Evolutionary conservation across 2,888 invertebrate species (phyloP), one percentile per base, ranked within the genome.

Genomic region (Anodontia alba): DNA sequence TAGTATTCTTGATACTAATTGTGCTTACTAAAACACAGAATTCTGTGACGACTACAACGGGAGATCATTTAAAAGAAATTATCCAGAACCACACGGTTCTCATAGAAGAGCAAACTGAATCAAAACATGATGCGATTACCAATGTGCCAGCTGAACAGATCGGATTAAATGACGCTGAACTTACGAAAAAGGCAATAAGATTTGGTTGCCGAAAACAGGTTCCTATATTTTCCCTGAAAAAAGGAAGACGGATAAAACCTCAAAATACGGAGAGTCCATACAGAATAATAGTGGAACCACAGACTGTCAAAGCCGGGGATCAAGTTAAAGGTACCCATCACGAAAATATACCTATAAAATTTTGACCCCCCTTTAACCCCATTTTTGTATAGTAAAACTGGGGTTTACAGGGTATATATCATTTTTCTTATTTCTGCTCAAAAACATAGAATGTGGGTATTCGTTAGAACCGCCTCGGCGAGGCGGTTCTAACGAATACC

Each of bases 201-300:
- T 62, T 62, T 33, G 62, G 31, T 17, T 62, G 62, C 20, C 3
- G 29, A 62, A 62, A 62, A 23, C 62, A 62, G 29, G 33, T 62
- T 8, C 62, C 62, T 1, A 33, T 33, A 62, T 62, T 33, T 62
- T 62, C 62, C 1, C 33, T 62, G 31, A 31, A 17, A 29, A 62
- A 62, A 62, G 29, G 29, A 17, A 10, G 33, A 62, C 8, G 17
- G 33, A 71, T 83, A 49, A 43, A 66, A n/a, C 74, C 79, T 26
- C 79, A 79, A 43, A 66, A 29, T 31, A 71, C 71, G 31, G 36
- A 46, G 5, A 74, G 76, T 74, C 79, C 82, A 2, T 79, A 67
- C 67, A 67, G 33, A 31, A 71, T 83, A 49, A 36, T 62, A n/a
- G 49, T 73, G 12, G 33, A 72, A 17, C 71, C 76, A 51, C 51